These are phyloP conservation scores for Homarus americanus DNA, from an alignment of 1,140 invertebrate genomes.

Conservation along the genomic window DNA sequence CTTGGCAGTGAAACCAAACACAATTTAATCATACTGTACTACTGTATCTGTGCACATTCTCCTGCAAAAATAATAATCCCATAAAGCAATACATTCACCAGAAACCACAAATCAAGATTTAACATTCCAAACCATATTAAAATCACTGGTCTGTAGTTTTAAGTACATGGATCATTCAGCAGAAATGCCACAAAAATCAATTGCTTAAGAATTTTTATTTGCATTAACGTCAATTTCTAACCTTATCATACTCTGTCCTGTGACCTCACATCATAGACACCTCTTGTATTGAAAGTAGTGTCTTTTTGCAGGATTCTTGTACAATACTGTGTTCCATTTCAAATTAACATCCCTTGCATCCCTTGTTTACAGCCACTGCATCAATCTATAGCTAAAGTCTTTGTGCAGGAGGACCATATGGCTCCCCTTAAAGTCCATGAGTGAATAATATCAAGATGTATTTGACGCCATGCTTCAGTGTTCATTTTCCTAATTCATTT, in stretches of 20 bases:
- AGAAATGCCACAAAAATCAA: background rate
- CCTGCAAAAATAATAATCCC: background rate
- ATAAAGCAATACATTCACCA: background rate
- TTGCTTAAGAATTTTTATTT: background rate
- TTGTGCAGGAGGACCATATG: too few species aligned
- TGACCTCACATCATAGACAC: background rate
- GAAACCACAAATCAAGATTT: background rate
- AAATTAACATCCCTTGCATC: background rate
- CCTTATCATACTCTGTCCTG: background rate
- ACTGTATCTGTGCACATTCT: slow-evolving; percentile 9
- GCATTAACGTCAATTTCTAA: background rate
- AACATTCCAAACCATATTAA: background rate
- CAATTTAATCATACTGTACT: background rate
- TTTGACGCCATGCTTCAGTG: too few species aligned
- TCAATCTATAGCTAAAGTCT: too few species aligned
- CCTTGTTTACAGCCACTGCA: too few species aligned
- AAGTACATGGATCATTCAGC: background rate
- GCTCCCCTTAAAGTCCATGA: too few species aligned
- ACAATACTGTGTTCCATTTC: background rate
- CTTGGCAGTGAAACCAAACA: background rate
- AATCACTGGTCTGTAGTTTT: background rate
- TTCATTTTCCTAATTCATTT: too few species aligned
- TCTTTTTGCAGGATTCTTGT: background rate
- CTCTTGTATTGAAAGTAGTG: background rate
- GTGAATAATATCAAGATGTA: too few species aligned